Conservation (phyloP, 2,797 vertebrate species). For the Urosaurus nigricauda region DNA sequence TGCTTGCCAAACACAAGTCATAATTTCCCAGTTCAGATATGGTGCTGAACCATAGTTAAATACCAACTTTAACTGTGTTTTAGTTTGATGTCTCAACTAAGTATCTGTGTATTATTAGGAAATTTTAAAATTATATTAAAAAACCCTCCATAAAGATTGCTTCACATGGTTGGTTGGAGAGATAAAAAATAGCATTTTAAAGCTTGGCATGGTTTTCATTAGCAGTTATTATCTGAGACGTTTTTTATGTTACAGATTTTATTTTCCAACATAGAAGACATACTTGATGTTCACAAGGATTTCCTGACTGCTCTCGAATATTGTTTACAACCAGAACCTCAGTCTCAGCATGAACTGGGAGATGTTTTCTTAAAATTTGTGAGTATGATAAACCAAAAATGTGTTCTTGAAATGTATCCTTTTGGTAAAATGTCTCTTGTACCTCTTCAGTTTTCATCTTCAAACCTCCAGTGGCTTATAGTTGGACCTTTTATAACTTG, state of each 20-base stretch:
- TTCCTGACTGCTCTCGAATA: conserved; percentile 90
- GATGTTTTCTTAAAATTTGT: conserved; percentile 96
- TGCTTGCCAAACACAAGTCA: neutral
- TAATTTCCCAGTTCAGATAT: neutral
- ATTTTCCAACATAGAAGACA: conserved; percentile 98
- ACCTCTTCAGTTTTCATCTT: conserved; percentile 45
- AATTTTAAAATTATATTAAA: neutral
- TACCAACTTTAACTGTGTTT: neutral
- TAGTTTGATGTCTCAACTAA: neutral
- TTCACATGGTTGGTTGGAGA: neutral
- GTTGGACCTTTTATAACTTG: conserved; percentile 26
- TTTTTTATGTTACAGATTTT: conserved; percentile 84
- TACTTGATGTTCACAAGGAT: conserved; percentile 93
- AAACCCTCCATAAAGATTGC: neutral
- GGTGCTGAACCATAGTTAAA: neutral
- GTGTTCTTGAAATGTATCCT: conserved; percentile 75
- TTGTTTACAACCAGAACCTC: conserved; percentile 92
- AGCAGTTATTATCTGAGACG: conserved; percentile 19
- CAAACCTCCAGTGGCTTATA: conserved; percentile 69
- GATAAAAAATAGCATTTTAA: neutral
- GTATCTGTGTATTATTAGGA: neutral
- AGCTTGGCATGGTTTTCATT: neutral
- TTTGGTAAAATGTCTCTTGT: conserved; percentile 67
- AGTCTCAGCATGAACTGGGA: conserved; percentile 93
- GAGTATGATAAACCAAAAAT: conserved; percentile 79